Conservation (phyloP, 2,113 vertebrate genomes). For the Coracopsis vasa region DNA sequence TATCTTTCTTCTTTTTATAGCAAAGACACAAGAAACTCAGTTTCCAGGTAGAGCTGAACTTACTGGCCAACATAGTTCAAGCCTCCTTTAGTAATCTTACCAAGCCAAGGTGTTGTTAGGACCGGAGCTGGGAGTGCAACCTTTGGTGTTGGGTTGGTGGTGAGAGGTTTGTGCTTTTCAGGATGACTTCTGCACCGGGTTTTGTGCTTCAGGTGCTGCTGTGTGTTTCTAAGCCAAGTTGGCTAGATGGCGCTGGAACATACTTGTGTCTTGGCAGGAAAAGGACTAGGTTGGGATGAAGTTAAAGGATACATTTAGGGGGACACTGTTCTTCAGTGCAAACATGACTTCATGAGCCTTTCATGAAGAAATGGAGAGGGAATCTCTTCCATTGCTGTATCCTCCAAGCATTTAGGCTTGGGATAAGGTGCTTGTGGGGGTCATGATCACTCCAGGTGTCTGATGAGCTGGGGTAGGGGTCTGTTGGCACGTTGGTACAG, state of each 20-base stretch:
- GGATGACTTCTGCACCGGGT: fast-evolving
- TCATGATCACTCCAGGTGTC: neutral
- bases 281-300: neutral
- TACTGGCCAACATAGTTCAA: neutral
- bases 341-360: neutral
- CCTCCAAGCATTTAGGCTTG: neutral
- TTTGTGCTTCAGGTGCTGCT: neutral
- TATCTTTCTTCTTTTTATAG: neutral
- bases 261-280: neutral
- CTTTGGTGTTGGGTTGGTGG: neutral
- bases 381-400: neutral
- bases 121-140: neutral
- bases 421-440: neutral
- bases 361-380: neutral
- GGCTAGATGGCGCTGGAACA: slow-evolving; percentile 56
- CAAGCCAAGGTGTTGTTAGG: fast-evolving
- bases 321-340: neutral
- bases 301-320: neutral
- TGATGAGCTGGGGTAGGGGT: neutral
- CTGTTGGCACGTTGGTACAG: neutral
- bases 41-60: neutral
- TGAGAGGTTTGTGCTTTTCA: neutral
- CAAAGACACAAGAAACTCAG: neutral
- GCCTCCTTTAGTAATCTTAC: neutral
- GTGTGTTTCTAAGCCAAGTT: neutral